Evolutionary conservation across 2,888 invertebrate genomes (phyloP), one percentile per base, ranked within the genome.

Genomic region (Dicroscelio sp.): DNA sequence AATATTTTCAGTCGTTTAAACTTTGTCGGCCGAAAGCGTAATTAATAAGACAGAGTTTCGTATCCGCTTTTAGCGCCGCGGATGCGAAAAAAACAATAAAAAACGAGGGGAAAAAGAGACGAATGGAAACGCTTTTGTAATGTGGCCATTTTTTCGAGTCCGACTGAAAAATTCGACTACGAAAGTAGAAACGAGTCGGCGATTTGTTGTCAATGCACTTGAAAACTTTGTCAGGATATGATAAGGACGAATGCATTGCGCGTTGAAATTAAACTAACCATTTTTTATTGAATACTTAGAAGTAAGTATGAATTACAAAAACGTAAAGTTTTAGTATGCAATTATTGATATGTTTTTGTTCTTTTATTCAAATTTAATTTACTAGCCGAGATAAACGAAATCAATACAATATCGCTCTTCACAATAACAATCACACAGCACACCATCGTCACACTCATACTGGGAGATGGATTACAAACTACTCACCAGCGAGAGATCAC

Each of bases 1-100:
- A 88, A 91, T 88, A 91, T 91, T 85, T 91, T 91, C 88, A 91
- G 86, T 91, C 86, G 88, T 88, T 91, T 86, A 91, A 91, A 88
- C 91, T 88, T 88, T 71, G 88, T 91, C 88, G 88, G 86, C 67
- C 65, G 71, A 75, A 71, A 83, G 79, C 63, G 88, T 83, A 86
- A 91, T 91, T 91, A 91, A 88, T 86, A 91, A 88, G 88, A 88
- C 83, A 75, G 79, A 88, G 79, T 88, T 82, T 58, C 78, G 82
- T 69, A 73, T 85, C 55, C 84, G 80, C 79, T 86, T 73, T 87
- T 83, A 78, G 48, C 78, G 55, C 33, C 55, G 30, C 67, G 63
- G n/a, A 60, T 17, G 69, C 25, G 27, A 80, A 80, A 80, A 38
- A 30, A 10, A 12, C 12, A 73, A 23, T 58, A 76, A 78, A 79